Percentiles rank a stretch among this genome's conserved stretches.
phyloP scores from a whole-genome alignment of 2,113 vertebrate genomes.

The Labeo catla region DNA sequence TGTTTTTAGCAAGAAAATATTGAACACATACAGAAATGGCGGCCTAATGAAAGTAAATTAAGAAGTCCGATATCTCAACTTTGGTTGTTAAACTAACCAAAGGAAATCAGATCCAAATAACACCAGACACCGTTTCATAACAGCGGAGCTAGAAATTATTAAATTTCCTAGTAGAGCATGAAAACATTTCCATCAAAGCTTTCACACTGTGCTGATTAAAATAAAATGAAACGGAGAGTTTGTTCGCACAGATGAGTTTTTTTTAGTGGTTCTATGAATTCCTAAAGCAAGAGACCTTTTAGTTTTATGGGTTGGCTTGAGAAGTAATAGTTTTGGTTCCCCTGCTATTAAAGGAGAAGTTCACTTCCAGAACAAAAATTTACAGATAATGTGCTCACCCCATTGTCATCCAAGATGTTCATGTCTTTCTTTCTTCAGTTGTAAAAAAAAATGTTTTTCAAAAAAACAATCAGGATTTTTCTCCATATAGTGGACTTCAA shows the following conservation, averaged over 20 bases:
- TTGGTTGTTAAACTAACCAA: not conserved
- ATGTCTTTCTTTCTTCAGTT: too few relatives aligned
- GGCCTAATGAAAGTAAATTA: not conserved
- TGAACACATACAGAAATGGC: not conserved
- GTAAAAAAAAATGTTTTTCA: too few relatives aligned
- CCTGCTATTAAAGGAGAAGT: not conserved
- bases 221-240: not conserved
- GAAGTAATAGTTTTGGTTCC: not conserved
- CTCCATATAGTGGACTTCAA: too few relatives aligned
- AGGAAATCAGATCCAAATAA: not conserved
- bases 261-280: not conserved
- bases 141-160: conserved; percentile 1
- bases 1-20: not conserved
- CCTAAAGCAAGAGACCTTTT: not conserved
- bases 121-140: not conserved
- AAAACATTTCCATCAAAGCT: conserved; percentile 16
- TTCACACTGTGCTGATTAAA: conserved; percentile 13
- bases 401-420: too few relatives aligned
- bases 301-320: not conserved
- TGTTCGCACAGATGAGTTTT: not conserved
- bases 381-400: too few relatives aligned
- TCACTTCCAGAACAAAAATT: too few relatives aligned
- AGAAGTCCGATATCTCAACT: not conserved
- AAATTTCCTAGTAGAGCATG: not conserved
- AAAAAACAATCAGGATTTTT: too few relatives aligned